Evolutionary conservation across 2,888 invertebrate species (phyloP).

Genomic region (Pasiphila rectangulata): DNA sequence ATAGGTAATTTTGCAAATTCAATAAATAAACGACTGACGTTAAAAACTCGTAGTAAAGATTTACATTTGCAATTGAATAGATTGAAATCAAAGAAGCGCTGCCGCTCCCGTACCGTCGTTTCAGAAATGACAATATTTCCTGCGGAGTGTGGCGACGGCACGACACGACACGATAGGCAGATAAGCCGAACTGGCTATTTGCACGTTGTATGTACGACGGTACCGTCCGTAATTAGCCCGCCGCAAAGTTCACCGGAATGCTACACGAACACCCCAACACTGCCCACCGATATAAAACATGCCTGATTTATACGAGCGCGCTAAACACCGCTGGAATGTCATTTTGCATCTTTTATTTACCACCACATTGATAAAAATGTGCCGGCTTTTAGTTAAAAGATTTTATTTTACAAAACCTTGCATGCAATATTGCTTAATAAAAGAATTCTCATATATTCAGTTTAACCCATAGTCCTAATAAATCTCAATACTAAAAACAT

Average conservation of each 20-base stretch:
- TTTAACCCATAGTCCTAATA: background rate
- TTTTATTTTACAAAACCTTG: background rate
- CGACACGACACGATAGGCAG: conserved; percentile 46
- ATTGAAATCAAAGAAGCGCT: conserved; percentile 8
- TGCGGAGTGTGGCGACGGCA: conserved; percentile 29
- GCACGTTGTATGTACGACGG: conserved; percentile 53
- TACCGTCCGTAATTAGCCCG: conserved; percentile 63
- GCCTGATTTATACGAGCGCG: conserved; percentile 27
- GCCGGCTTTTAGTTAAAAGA: conserved; percentile 3
- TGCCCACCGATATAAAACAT: conserved; percentile 32
- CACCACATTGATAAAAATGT: conserved; percentile 6
- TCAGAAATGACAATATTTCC: conserved; percentile 31
- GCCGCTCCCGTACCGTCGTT: conserved; percentile 8
- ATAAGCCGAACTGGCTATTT: conserved; percentile 60
- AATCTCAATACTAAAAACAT: background rate
- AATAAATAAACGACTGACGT: background rate
- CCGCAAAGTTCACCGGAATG: conserved; percentile 65
- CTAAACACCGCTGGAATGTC: conserved; percentile 14
- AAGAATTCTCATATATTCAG: too few species aligned
- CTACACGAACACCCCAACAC: conserved; percentile 53
- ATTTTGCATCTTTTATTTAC: conserved; percentile 14
- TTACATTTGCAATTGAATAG: conserved; percentile 3
- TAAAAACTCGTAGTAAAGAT: background rate
- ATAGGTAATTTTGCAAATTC: background rate
- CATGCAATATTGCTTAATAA: too few species aligned